phyloP scores from a whole-genome alignment of 2,888 invertebrate genomes.

The Arctia plantaginis region DNA sequence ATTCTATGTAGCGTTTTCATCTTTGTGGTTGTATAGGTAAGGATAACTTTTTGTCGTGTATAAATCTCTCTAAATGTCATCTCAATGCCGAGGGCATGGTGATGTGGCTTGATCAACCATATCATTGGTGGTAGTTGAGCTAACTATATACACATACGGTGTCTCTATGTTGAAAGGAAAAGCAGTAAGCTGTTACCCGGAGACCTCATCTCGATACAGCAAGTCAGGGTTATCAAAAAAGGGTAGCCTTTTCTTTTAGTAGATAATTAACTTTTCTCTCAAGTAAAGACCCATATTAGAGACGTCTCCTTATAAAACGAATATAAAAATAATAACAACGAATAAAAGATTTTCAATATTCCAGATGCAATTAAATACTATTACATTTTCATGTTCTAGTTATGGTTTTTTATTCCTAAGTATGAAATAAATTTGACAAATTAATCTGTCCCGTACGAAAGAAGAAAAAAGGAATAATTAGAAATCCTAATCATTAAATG shows the following conservation, averaged over 20 bases:
- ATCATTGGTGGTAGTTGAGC: neutral
- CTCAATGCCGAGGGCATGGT: neutral
- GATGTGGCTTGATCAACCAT: too few relatives aligned
- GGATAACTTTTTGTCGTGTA: neutral
- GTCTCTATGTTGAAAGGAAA: neutral
- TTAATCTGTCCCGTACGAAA: neutral
- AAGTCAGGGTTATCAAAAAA: neutral
- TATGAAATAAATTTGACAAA: neutral
- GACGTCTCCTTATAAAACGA: too few relatives aligned
- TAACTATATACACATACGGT: neutral
- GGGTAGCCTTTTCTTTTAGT: neutral
- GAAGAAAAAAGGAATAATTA: neutral
- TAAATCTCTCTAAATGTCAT: neutral
- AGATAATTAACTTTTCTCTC: neutral
- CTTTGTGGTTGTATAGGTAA: neutral
- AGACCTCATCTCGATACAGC: neutral
- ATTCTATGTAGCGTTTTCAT: neutral
- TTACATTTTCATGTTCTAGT: neutral
- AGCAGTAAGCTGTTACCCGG: neutral
- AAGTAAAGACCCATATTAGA: neutral
- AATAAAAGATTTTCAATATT: too few relatives aligned
- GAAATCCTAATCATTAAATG: constrained; percentile 20
- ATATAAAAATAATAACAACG: too few relatives aligned
- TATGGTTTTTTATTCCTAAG: neutral
- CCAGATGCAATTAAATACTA: neutral